Evolutionary conservation across 2,888 invertebrate species (phyloP).

Genomic region (Noctua comes): DNA sequence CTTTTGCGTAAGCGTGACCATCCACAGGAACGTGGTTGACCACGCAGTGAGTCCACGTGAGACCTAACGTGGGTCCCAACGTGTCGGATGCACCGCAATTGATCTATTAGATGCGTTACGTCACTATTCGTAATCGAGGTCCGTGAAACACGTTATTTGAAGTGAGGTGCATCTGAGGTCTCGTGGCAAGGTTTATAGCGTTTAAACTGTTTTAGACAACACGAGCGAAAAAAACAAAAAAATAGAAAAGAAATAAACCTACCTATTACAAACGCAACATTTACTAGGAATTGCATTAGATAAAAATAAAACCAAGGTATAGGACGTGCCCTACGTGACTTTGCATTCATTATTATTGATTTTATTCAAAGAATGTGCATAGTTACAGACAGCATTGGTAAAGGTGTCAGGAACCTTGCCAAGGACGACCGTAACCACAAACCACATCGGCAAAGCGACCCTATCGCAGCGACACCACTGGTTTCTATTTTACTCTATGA

Average conservation of each 20-base stretch:
- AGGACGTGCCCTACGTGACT: slow-evolving; percentile 36
- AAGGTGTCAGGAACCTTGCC: neutral
- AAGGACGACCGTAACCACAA: neutral
- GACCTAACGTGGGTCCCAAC: slow-evolving; percentile 31
- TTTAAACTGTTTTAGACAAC: neutral
- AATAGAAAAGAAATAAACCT: neutral
- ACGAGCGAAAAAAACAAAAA: neutral
- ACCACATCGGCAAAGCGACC: neutral
- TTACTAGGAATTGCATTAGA: slow-evolving; percentile 14
- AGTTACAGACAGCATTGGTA: neutral
- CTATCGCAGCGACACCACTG: neutral
- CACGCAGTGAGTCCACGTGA: slow-evolving; percentile 42
- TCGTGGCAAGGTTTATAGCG: neutral
- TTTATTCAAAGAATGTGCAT: slow-evolving; percentile 5
- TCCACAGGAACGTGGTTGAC: slow-evolving; percentile 37
- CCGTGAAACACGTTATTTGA: slow-evolving; percentile 31
- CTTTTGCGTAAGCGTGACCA: slow-evolving; percentile 6
- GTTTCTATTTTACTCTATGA: neutral
- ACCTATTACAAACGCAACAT: slow-evolving; percentile 8
- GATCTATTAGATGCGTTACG: slow-evolving; percentile 43
- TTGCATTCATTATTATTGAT: slow-evolving; percentile 20
- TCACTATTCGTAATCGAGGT: slow-evolving; percentile 32
- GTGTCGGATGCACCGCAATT: slow-evolving; percentile 57
- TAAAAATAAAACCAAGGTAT: slow-evolving; percentile 6
- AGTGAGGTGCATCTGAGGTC: slow-evolving; percentile 22